A percentile compares a stretch with the other conserved stretches of the same genome.
phyloP scores from a whole-genome alignment of 2,113 vertebrate genomes.

The Seriola rivoliana region DNA sequence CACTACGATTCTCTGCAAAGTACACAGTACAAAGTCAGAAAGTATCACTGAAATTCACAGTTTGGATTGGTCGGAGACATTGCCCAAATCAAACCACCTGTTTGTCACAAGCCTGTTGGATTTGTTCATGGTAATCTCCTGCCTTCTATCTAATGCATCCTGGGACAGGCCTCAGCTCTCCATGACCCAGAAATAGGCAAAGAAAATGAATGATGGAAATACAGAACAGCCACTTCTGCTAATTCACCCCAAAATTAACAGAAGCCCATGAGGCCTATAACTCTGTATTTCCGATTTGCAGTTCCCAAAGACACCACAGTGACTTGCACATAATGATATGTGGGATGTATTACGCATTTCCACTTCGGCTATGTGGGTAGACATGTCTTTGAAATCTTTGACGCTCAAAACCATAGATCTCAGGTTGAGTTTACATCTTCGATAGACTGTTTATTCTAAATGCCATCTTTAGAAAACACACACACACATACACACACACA shows the following conservation, averaged over 20 bases:
- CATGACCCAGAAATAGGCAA: neutral
- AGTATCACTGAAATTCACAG: neutral
- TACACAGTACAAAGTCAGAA: neutral
- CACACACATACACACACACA: neutral
- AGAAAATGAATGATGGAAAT: slow-evolving; percentile 8
- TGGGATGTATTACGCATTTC: slow-evolving; percentile 52
- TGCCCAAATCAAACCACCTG: neutral
- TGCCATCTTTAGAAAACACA: slow-evolving; percentile 41
- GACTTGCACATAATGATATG: slow-evolving; percentile 46
- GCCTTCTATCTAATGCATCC: neutral
- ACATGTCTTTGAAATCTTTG: slow-evolving; percentile 6
- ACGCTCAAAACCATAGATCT: slow-evolving; percentile 35
- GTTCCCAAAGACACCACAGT: slow-evolving; percentile 39
- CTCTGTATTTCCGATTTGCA: slow-evolving; percentile 29
- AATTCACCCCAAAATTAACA: slow-evolving; percentile 35
- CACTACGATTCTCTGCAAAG: neutral
- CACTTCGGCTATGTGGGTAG: slow-evolving; percentile 30
- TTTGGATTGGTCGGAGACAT: neutral
- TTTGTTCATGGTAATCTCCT: slow-evolving; percentile 4
- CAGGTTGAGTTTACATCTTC: slow-evolving; percentile 49
- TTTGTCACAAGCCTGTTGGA: neutral
- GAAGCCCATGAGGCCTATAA: neutral
- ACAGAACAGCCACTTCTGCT: neutral
- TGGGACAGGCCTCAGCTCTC: neutral
- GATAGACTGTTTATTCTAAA: slow-evolving; percentile 52